These are phyloP conservation scores for Drosophila micromelanica DNA, from an alignment of 1,140 invertebrate genomes.

Conservation along the genomic window DNA sequence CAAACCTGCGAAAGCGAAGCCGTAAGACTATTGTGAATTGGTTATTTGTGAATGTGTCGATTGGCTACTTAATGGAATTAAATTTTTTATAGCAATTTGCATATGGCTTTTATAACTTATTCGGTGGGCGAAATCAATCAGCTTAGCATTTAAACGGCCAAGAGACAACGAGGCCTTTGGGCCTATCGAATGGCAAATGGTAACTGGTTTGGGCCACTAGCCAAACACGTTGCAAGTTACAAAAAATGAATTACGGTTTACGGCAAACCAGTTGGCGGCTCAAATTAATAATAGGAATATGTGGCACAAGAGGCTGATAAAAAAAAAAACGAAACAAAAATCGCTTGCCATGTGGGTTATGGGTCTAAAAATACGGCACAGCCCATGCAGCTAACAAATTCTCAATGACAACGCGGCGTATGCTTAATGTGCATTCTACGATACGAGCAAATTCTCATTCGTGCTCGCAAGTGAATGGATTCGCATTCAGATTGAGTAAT, in stretches of 20 bases:
- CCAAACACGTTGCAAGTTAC: constrained; percentile 72
- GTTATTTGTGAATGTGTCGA: constrained; percentile 9
- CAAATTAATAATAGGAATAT: constrained; percentile 72
- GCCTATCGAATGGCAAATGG: constrained; percentile 40
- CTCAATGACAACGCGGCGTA: constrained; percentile 79
- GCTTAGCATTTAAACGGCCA: constrained; percentile 66
- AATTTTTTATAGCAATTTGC: constrained; percentile 48
- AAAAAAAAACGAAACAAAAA: constrained; percentile 7
- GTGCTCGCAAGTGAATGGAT: constrained; percentile 61
- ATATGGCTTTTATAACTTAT: constrained; percentile 59
- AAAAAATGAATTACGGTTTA: constrained; percentile 70
- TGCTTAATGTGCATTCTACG: constrained; percentile 66
- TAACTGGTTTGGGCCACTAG: constrained; percentile 59
- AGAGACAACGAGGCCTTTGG: constrained; percentile 62
- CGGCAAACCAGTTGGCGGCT: constrained; percentile 69
- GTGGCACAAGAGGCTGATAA: constrained; percentile 50
- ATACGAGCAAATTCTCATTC: constrained; percentile 28
- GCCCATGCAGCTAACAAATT: constrained; percentile 16
- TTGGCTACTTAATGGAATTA: constrained; percentile 52
- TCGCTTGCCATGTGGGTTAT: constrained; percentile 59
- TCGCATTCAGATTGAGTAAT: constrained; percentile 38
- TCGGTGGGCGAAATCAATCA: constrained; percentile 68
- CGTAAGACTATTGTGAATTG: not conserved
- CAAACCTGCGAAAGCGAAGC: not conserved
- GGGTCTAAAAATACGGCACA: constrained; percentile 64